Percentiles rank a stretch among this genome's conserved stretches.
These are phyloP conservation scores for Trichomalopsis sarcophagae DNA, from an alignment of 1,140 invertebrate species.

Conservation along the genomic window DNA sequence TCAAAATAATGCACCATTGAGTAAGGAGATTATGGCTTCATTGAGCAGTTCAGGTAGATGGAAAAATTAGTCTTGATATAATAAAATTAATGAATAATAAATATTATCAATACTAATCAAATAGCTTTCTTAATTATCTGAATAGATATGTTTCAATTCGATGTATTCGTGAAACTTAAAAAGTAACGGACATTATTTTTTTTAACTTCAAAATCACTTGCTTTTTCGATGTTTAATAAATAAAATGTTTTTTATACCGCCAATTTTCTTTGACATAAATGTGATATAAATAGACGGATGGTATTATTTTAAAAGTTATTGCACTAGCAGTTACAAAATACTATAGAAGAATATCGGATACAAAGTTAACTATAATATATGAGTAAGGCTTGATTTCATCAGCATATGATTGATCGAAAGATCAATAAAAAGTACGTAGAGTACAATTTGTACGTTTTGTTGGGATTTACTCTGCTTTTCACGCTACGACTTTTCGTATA, in stretches of 20 bases:
- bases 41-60: conserved; percentile 16
- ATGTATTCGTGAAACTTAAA: background rate
- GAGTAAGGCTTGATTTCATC: conserved; percentile 22
- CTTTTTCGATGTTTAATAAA: conserved; percentile 16
- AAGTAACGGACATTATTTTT: background rate
- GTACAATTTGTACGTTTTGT: background rate
- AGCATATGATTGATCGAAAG: conserved; percentile 3
- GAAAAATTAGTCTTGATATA: conserved; percentile 18
- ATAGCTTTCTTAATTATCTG: background rate
- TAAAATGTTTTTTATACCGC: conserved; percentile 3
- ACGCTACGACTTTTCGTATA: background rate
- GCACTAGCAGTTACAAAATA: conserved; percentile 8
- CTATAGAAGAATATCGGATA: conserved; percentile 8
- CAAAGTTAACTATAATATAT: conserved; percentile 7
- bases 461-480: background rate
- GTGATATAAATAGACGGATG: background rate
- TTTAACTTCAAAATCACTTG: background rate
- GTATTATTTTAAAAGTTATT: conserved; percentile 19
- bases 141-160: background rate
- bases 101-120: conserved; percentile 18
- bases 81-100: background rate
- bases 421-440: background rate
- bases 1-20: conserved; percentile 36
- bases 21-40: conserved; percentile 14
- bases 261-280: background rate